Conservation (phyloP, 1,140 invertebrate species). For the Frieseomelitta varia region DNA sequence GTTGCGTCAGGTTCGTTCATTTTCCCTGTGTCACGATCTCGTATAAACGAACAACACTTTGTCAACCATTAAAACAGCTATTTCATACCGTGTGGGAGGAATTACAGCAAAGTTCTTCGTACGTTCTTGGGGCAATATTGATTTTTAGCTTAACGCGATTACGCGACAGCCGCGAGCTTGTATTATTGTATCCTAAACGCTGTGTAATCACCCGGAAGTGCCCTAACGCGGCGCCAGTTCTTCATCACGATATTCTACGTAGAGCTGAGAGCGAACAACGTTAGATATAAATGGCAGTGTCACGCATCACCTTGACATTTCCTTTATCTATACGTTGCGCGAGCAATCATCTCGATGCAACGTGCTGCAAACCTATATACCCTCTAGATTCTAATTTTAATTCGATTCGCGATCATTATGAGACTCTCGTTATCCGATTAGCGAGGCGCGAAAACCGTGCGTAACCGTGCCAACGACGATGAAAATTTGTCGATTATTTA, state of each 20-base stretch:
- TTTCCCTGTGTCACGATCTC: background rate
- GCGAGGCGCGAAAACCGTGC: no score
- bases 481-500: no score
- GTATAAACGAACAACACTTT: background rate
- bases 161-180: background rate
- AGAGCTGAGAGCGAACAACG: no score
- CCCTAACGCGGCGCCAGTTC: background rate
- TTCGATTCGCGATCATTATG: no score
- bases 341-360: background rate
- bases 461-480: no score
- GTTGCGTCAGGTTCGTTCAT: background rate
- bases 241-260: background rate
- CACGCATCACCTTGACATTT: background rate
- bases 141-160: background rate
- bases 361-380: background rate
- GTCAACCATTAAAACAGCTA: background rate
- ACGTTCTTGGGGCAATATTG: background rate
- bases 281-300: background rate
- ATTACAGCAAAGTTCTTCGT: background rate
- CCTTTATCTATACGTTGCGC: background rate
- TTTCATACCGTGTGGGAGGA: background rate
- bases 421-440: background rate
- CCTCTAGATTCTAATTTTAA: background rate
- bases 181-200: slow-evolving; percentile 10
- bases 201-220: background rate